Evolutionary conservation across 2,113 vertebrate genomes (phyloP).

Genomic region (Cepphus grylle): DNA sequence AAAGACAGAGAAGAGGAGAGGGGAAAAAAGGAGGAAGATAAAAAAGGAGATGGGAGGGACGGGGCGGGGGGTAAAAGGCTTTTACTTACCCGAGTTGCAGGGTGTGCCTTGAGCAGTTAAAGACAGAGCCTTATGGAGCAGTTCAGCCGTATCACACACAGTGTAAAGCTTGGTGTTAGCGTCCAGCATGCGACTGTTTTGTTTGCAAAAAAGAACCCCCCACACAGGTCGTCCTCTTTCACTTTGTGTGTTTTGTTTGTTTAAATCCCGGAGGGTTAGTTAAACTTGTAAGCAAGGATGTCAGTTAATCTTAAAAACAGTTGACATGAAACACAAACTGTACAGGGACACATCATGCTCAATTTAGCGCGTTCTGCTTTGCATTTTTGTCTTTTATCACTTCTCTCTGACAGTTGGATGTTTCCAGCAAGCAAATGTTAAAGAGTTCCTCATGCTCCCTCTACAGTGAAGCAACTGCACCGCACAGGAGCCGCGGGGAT

Average conservation of each 20-base stretch:
- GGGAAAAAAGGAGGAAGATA: conserved; percentile 26
- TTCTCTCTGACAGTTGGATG: conserved; percentile 54
- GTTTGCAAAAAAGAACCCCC: conserved; percentile 75
- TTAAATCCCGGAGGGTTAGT: conserved; percentile 90
- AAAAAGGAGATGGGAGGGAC: conserved; percentile 69
- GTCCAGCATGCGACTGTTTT: conserved; percentile 89
- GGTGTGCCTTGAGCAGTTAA: conserved; percentile 78
- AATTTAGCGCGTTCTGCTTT: conserved; percentile 72
- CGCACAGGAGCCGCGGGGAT: not conserved
- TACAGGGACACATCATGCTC: conserved; percentile 87
- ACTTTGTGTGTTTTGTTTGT: conserved; percentile 70
- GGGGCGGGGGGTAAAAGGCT: conserved; percentile 71
- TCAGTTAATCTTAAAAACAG: conserved; percentile 86
- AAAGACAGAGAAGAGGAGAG: conserved; percentile 39
- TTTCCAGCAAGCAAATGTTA: conserved; percentile 78
- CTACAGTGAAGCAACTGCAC: conserved; percentile 73
- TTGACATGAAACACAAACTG: conserved; percentile 76
- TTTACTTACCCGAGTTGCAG: conserved; percentile 87
- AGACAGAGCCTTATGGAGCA: conserved; percentile 87
- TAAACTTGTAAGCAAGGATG: conserved; percentile 94
- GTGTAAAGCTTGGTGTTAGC: conserved; percentile 97
- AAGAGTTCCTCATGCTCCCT: conserved; percentile 67
- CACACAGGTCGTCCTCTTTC: conserved; percentile 72
- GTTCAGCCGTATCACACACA: conserved; percentile 87
- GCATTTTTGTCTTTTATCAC: not conserved